phyloP scores from a whole-genome alignment of 2,113 vertebrate genomes.

The Eptatretus burgeri region DNA sequence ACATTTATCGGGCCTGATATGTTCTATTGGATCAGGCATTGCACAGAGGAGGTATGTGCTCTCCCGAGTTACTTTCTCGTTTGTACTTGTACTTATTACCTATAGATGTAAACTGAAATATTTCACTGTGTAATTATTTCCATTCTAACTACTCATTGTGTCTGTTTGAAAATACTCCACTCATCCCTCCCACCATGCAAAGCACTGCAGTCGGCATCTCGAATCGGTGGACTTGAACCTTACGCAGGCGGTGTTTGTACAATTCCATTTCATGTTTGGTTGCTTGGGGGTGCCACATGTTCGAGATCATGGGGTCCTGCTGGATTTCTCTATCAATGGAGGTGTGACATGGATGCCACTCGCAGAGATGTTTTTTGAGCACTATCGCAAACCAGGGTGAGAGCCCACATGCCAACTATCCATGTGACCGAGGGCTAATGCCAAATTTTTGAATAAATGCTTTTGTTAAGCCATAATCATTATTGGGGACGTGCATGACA shows the following conservation, averaged over 20 bases:
- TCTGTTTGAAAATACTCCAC: slow-evolving; percentile 12
- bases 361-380: slow-evolving; percentile 84
- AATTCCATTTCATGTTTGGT: slow-evolving; percentile 98
- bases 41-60: too few relatives aligned
- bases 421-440: too few relatives aligned
- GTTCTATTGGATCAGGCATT: too few relatives aligned
- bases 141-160: not conserved
- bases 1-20: too few relatives aligned
- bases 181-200: not conserved
- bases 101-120: too few relatives aligned
- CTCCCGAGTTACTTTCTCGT: too few relatives aligned
- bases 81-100: too few relatives aligned
- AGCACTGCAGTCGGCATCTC: slow-evolving; percentile 68
- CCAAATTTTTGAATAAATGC: not conserved
- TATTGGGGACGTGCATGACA: not conserved
- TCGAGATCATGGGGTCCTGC: slow-evolving; percentile 71
- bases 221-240: slow-evolving; percentile 80
- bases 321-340: slow-evolving; percentile 78
- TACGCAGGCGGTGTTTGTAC: slow-evolving; percentile 75
- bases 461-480: not conserved
- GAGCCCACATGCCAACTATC: slow-evolving; percentile 12
- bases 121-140: too few relatives aligned
- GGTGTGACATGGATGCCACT: slow-evolving; percentile 71
- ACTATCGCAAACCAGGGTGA: slow-evolving; percentile 87
- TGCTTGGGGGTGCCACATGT: slow-evolving; percentile 43